These are phyloP conservation scores for Ascidia mentula DNA, from an alignment of 23 tunicate species.

Conservation along the genomic window DNA sequence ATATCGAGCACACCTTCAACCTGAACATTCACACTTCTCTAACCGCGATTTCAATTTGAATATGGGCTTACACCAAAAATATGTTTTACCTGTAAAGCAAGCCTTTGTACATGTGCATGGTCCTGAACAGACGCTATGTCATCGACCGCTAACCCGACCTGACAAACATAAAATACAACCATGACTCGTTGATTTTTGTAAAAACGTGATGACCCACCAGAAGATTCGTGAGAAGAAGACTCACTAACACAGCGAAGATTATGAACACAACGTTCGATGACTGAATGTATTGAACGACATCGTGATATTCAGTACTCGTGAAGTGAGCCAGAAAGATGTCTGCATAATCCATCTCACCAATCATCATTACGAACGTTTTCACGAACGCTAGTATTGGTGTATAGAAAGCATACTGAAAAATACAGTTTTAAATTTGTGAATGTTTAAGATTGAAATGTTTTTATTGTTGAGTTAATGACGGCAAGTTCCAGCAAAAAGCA, in stretches of 20 bases:
- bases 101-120: constrained; percentile 34
- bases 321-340: constrained; percentile 36
- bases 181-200: background rate
- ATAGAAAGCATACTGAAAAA: constrained; percentile 49
- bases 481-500: no score
- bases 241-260: constrained; percentile 42
- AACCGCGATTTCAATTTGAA: no score
- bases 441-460: no score
- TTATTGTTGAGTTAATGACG: no score
- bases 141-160: constrained; percentile 64
- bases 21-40: constrained; percentile 15
- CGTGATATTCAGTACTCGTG: constrained; percentile 41
- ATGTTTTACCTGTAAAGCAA: constrained; percentile 36
- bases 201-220: no score
- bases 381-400: constrained; percentile 25
- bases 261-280: constrained; percentile 30
- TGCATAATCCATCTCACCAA: constrained; percentile 71
- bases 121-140: constrained; percentile 47
- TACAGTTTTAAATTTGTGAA: no score
- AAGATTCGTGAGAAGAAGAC: constrained; percentile 44
- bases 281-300: constrained; percentile 15
- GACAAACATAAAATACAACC: background rate
- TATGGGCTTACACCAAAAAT: no score
- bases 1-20: constrained; percentile 37
- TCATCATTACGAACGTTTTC: constrained; percentile 78